Evolutionary conservation across 2,888 invertebrate species (phyloP).

Genomic region (Agrilus cyanescens): DNA sequence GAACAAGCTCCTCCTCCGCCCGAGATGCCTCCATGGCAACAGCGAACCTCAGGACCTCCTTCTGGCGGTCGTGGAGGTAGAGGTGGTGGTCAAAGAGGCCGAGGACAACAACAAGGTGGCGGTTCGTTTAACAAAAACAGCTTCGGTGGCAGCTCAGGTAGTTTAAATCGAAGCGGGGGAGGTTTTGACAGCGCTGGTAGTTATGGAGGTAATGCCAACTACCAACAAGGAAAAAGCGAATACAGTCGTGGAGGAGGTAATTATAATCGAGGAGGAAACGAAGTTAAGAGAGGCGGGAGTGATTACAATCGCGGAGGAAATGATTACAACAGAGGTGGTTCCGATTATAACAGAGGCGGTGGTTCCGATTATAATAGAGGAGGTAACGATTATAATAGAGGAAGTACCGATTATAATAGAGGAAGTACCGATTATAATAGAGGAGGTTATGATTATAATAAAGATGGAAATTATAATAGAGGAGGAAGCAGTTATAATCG

Average conservation of each 20-base stretch:
- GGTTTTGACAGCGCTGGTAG: slow-evolving; percentile 21
- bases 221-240: slow-evolving; percentile 7
- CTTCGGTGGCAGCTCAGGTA: slow-evolving; percentile 12
- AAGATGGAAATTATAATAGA: not conserved
- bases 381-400: slow-evolving; percentile 17
- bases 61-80: slow-evolving; percentile 37
- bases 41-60: slow-evolving; percentile 43
- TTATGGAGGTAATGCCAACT: slow-evolving; percentile 13
- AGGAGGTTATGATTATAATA: slow-evolving; percentile 5
- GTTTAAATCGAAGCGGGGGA: slow-evolving; percentile 20
- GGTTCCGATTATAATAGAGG: slow-evolving; percentile 17
- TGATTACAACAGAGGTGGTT: slow-evolving; percentile 13
- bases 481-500: not conserved
- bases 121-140: not conserved
- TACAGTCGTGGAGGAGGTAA: slow-evolving; percentile 11
- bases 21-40: slow-evolving; percentile 94
- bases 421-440: slow-evolving; percentile 29
- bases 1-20: slow-evolving; percentile 90
- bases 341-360: slow-evolving; percentile 13
- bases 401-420: slow-evolving; percentile 18
- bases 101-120: slow-evolving; percentile 6
- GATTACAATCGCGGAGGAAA: slow-evolving; percentile 26
- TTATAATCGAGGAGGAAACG: slow-evolving; percentile 10
- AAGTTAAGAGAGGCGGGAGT: slow-evolving; percentile 25
- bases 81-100: slow-evolving; percentile 20